These are phyloP conservation scores for Cochlearius cochlearius DNA, from an alignment of 2,113 vertebrate genomes.

Conservation along the genomic window DNA sequence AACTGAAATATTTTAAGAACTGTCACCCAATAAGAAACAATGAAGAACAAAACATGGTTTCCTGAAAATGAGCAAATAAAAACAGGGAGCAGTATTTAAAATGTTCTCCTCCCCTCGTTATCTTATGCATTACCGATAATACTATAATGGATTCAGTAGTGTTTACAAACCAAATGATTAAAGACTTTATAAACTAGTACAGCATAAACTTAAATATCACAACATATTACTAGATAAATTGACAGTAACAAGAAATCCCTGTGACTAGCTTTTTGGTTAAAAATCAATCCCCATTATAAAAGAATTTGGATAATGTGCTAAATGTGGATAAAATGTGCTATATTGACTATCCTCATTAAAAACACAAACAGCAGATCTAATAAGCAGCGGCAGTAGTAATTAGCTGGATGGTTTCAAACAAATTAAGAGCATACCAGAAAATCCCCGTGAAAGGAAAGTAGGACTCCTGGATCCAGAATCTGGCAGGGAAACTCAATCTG, in stretches of 20 bases:
- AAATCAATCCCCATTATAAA: not conserved
- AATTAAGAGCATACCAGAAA: not conserved
- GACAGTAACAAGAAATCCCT: not conserved
- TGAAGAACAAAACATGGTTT: not conserved
- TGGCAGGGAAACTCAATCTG: not conserved
- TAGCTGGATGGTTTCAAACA: not conserved
- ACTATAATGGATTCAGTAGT: not conserved
- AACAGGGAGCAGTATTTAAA: not conserved
- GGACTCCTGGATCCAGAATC: not conserved
- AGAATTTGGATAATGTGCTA: not conserved
- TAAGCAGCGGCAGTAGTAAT: not conserved
- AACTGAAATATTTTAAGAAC: not conserved
- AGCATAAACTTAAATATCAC: not conserved
- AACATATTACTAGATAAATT: not conserved
- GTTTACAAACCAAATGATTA: not conserved
- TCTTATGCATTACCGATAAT: not conserved
- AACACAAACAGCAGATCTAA: conserved; percentile 11
- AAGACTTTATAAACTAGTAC: not conserved
- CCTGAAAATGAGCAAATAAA: not conserved
- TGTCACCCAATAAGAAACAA: not conserved
- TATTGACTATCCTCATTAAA: not conserved
- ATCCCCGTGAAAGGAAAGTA: not conserved
- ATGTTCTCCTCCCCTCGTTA: not conserved
- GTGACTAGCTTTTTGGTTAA: not conserved
- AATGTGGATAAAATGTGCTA: not conserved